Base-by-base conservation (phyloP, 2,888 invertebrate genomes). In the Parnassius mnemosyne region DNA sequence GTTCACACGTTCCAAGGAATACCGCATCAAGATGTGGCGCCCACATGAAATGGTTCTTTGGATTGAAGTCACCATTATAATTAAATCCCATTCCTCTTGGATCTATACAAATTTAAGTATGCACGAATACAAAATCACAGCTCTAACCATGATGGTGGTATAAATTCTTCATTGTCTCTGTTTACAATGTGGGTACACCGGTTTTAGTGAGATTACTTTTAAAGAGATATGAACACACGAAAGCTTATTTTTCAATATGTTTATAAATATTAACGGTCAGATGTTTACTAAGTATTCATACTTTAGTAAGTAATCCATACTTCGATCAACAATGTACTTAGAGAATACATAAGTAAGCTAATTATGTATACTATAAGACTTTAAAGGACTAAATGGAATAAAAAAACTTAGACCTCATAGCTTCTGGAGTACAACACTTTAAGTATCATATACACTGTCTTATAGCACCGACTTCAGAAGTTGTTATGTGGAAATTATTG, bases 171-270 rank as follows among this genome's bases (percentile, higher is more conserved):
- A 80, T 85, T 83, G 82, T 84, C 81, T 77, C 71, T 78, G 80
- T 82, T 78, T 78, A 79, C 75, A 74, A 69, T 75, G 85, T 85
- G 81, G 85, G 84, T 75, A 81, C 81, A 82, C 85, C 81, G 83
- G 85, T 84, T 86, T 84, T 78, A 66, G 66, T 65, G 47, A 55
- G 59, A 59, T 57, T 57, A 61, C 52, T 51, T 63, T 63, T 63
- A 59, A 59, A 59, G 58, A 59, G 55, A 42, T 46, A 42, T 52
- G 59, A 16, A 43, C 63, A 59, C 59, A 59, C 55, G 11, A 46
- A 16, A 59, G 59, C 47, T 47, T 59, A 59, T 56, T 59, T 52
- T 63, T 59, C 34, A 34, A 34, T 57, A 41, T 58, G 50, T 57
- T 57, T 52, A 51, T 49, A 53, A 47, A 47, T 47, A 53, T 55